Percentiles rank a stretch among this genome's conserved stretches.
Conservation (phyloP, 2,797 vertebrate genomes). For the Danio albolineatus region DNA sequence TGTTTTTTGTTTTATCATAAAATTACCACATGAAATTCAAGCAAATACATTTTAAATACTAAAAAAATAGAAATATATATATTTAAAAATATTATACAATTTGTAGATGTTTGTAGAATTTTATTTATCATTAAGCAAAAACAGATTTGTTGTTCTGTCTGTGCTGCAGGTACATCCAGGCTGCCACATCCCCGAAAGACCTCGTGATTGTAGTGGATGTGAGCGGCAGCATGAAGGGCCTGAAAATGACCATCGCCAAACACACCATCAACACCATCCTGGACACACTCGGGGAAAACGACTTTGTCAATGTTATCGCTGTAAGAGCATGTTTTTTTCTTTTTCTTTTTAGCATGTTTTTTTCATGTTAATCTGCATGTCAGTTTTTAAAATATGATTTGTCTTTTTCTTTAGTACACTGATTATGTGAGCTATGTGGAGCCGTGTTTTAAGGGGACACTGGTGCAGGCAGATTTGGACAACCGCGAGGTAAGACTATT, state of each 20-base stretch:
- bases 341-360: background rate
- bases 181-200: conserved; percentile 96
- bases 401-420: conserved; percentile 83
- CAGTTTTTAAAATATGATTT: background rate
- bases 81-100: no score
- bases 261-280: conserved; percentile 95
- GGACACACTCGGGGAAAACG: conserved; percentile 95
- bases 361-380: no score
- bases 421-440: conserved; percentile 96
- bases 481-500: conserved; percentile 90
- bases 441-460: conserved; percentile 92
- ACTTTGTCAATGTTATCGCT: conserved; percentile 97
- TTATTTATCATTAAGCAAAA: no score
- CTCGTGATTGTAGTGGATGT: conserved; percentile 93
- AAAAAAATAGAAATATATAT: no score
- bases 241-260: conserved; percentile 94
- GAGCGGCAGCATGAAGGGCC: conserved; percentile 97
- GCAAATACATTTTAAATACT: no score
- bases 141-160: conserved; percentile 10
- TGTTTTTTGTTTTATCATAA: no score
- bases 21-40: no score
- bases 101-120: no score
- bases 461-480: conserved; percentile 95
- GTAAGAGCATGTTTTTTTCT: conserved; percentile 73
- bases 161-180: conserved; percentile 93